Evolutionary conservation across 1,140 invertebrate species (phyloP).

Genomic region (Cylas formicarius): DNA sequence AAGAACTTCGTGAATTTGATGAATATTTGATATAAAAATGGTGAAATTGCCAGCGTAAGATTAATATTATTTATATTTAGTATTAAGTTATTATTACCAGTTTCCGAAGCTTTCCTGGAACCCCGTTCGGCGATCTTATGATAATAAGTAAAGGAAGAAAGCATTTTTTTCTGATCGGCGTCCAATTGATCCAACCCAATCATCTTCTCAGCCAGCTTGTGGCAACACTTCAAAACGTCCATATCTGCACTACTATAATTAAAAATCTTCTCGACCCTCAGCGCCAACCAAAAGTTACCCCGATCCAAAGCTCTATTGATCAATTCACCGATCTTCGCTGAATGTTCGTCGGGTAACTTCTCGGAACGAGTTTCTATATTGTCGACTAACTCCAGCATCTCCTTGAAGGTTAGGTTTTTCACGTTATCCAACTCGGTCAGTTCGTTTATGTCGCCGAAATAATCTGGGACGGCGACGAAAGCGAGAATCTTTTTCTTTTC

Average conservation of each 20-base stretch:
- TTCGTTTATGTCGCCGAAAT: neutral
- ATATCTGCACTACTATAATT: constrained; percentile 42
- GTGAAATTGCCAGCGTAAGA: neutral
- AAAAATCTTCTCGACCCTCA: constrained; percentile 46
- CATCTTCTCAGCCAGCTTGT: constrained; percentile 45
- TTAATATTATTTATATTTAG: too few species aligned
- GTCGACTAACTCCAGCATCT: constrained; percentile 24
- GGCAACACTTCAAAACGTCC: constrained; percentile 45
- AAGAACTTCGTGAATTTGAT: too few species aligned
- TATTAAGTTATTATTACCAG: too few species aligned
- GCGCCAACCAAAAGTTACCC: constrained; percentile 35
- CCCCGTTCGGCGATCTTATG: too few species aligned
- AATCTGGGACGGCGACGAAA: constrained; percentile 20
- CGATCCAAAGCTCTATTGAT: constrained; percentile 18
- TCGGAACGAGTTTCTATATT: constrained; percentile 8
- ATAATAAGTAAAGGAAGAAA: too few species aligned
- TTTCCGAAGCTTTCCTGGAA: constrained; percentile 19
- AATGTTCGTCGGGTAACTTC: constrained; percentile 11
- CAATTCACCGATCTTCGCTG: constrained; percentile 14
- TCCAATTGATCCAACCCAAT: constrained; percentile 39
- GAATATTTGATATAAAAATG: too few species aligned
- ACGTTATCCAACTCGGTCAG: constrained; percentile 5
- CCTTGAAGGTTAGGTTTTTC: constrained; percentile 22
- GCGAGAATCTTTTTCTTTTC: constrained; percentile 50
- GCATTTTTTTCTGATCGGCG: constrained; percentile 33